These are phyloP conservation scores for Turnix velox DNA, from an alignment of 2,113 vertebrate species.

Conservation along the genomic window DNA sequence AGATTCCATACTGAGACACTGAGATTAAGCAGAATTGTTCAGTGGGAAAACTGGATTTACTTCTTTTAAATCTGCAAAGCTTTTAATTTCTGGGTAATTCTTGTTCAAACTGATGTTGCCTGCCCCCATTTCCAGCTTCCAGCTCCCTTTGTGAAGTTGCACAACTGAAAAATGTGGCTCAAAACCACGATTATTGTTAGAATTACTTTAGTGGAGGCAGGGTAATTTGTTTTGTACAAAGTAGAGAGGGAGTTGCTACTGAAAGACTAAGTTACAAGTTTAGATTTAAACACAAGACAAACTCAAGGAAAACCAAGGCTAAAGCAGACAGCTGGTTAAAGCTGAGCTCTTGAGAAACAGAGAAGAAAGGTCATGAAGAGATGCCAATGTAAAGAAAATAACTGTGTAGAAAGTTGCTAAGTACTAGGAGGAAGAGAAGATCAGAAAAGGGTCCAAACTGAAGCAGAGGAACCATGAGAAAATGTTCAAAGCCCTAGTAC, in stretches of 20 bases:
- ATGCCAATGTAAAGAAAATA: neutral
- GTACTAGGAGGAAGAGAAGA: neutral
- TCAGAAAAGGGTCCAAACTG: neutral
- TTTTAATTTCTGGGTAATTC: neutral
- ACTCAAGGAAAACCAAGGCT: neutral
- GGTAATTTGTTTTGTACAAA: neutral
- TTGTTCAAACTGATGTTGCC: neutral
- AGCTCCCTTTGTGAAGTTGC: neutral
- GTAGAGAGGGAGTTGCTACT: neutral
- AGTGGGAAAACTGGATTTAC: neutral
- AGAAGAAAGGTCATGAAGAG: neutral
- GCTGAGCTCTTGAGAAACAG: neutral
- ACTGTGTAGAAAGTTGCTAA: neutral
- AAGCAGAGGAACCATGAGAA: neutral
- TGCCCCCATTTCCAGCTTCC: neutral
- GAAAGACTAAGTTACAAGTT: neutral
- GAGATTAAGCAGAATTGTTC: neutral
- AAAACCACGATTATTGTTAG: neutral
- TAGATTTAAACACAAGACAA: neutral
- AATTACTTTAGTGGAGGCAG: neutral
- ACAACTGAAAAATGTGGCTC: neutral
- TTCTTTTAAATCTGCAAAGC: neutral
- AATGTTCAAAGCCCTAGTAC: neutral
- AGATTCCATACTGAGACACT: neutral
- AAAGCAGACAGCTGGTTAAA: neutral